These are phyloP conservation scores for Notolepis coatsorum DNA, from an alignment of 2,797 vertebrate species.

Conservation along the genomic window DNA sequence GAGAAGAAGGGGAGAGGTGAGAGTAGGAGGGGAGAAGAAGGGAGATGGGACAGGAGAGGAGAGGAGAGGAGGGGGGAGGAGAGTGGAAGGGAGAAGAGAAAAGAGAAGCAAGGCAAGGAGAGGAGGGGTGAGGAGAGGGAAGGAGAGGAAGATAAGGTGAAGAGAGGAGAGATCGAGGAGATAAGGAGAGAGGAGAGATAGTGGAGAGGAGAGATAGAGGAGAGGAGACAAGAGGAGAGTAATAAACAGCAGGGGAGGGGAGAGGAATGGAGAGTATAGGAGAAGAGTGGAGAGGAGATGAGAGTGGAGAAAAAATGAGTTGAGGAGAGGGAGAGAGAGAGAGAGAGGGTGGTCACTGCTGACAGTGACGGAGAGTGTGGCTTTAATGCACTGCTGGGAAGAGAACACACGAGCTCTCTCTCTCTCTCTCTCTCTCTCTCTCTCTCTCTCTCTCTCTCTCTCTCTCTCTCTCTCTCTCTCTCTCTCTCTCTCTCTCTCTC, in stretches of 20 bases:
- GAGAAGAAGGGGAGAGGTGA: slow-evolving; percentile 13
- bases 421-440: slow-evolving; percentile 45
- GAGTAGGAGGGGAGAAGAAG: slow-evolving; percentile 7
- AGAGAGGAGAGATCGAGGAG: no score
- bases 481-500: neutral
- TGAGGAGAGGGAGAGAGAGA: neutral
- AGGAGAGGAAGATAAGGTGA: no score
- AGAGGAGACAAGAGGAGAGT: slow-evolving; percentile 20
- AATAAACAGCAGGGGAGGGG: slow-evolving; percentile 16
- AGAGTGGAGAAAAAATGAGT: slow-evolving; percentile 22
- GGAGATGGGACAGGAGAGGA: slow-evolving; percentile 49
- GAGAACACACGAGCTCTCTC: slow-evolving; percentile 60
- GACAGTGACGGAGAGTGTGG: slow-evolving; percentile 61
- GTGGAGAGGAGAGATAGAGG: neutral
- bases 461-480: slow-evolving; percentile 16
- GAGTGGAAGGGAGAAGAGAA: no score
- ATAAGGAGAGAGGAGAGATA: no score
- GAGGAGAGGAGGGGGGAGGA: slow-evolving; percentile 18
- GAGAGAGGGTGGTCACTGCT: slow-evolving; percentile 58
- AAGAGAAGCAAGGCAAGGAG: neutral
- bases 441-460: neutral
- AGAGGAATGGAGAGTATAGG: slow-evolving; percentile 21
- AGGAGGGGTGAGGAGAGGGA: slow-evolving; percentile 10
- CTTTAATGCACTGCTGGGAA: slow-evolving; percentile 66
- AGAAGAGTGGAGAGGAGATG: slow-evolving; percentile 28